Evolutionary conservation across 2,113 vertebrate species (phyloP), one percentile per base, ranked within the genome.

Genomic region (Eleginops maclovinus): DNA sequence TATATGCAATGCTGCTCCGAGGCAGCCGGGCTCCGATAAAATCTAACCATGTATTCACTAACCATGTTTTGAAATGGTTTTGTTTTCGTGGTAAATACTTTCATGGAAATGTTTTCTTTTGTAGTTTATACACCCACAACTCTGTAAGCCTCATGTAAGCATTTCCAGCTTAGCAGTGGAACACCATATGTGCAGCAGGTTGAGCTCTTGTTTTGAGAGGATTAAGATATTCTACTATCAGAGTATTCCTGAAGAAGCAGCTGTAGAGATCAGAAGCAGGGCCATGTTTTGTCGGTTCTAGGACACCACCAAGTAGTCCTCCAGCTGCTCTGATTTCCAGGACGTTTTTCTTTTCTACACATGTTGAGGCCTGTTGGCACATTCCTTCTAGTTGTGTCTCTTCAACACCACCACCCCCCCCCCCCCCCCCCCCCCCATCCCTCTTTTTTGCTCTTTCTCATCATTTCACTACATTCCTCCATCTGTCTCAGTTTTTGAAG

Each of bases 1-100:
- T 75, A 75, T 65, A 86, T 85, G 85, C 84, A 81, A 89, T 92
- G 90, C 84, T 83, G 83, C 89, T 79, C 68, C 64, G 75, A 51
- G 82, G 74, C 68, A 84, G 67, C 83, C 54, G 40, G 65, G 69
- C 55, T 80, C 56, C 75, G 64, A 67, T n/a, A n/a, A n/a, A n/a
- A n/a, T n/a, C n/a, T n/a, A 65, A 28, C 44, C 26, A 11, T 15
- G 26, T 9, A n/a, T 53, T 28, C 49, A 24, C 19, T n/a, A n/a
- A n/a, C 17, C 55, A 22, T 74, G 67, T 43, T 44, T 51, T 44
- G 59, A 13, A 31, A 9, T 47, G 4, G 22, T 77, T 47, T 62
- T 51, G 10, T 56, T 63, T 10, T 24, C 14, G 12, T 21, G 17
- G 28, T 8, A 73, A 63, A 58, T 51, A 9, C 28, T 59, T 21